phyloP scores from a whole-genome alignment of 2,888 invertebrate species.

The Dryobotodes eremita region DNA sequence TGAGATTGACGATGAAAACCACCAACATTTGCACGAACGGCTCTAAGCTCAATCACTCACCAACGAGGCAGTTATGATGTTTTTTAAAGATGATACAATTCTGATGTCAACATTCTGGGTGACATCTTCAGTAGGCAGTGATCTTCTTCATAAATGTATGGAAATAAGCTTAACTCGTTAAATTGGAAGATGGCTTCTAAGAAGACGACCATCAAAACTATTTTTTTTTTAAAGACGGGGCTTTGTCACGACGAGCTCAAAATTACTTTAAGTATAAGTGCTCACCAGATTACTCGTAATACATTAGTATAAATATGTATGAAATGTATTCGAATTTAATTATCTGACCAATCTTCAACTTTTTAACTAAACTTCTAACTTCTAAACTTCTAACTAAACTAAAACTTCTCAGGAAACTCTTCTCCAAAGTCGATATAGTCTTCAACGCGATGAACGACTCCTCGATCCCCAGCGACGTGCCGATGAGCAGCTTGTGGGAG shows the following conservation, averaged over 20 bases:
- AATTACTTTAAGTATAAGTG: neutral
- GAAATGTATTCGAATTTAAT: neutral
- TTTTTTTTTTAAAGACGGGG: no score
- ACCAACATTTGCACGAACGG: no score
- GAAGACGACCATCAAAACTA: neutral
- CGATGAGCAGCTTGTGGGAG: conserved; percentile 79
- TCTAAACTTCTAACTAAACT: no score
- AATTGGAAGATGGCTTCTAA: neutral
- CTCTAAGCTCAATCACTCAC: no score
- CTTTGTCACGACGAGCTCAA: no score
- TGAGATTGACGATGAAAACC: neutral
- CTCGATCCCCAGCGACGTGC: conserved; percentile 53
- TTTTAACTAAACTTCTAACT: no score
- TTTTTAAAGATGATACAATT: neutral
- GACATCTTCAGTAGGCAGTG: neutral
- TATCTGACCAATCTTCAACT: neutral
- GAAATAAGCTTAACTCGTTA: neutral
- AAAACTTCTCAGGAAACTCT: conserved; percentile 79
- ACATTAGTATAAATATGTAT: neutral
- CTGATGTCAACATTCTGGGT: neutral
- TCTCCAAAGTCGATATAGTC: conserved; percentile 82
- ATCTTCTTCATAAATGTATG: neutral
- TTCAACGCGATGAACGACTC: conserved; percentile 77
- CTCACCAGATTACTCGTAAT: neutral
- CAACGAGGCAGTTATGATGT: no score